Evolutionary conservation across 2,113 vertebrate genomes (phyloP).

Genomic region (Mungos mungo): DNA sequence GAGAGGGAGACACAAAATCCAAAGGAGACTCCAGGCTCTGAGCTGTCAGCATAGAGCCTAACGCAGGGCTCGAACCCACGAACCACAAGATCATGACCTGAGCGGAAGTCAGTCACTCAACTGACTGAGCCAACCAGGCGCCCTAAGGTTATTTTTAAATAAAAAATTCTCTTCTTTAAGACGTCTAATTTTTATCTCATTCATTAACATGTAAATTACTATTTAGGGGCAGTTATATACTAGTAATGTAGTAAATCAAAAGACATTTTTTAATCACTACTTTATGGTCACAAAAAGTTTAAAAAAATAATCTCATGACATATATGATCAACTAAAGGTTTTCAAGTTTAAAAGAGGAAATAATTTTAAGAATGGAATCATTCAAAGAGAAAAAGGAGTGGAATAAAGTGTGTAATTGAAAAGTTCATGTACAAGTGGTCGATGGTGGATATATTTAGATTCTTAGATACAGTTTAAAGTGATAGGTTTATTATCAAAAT

Average conservation of each 20-base stretch:
- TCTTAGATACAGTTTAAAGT: not conserved
- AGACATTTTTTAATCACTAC: not conserved
- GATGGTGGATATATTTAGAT: not conserved
- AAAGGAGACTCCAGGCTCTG: too few relatives aligned
- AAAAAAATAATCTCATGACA: not conserved
- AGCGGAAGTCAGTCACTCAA: too few relatives aligned
- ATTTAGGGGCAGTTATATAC: not conserved
- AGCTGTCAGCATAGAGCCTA: too few relatives aligned
- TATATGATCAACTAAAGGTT: not conserved
- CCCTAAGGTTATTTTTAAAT: not conserved
- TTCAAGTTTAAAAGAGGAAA: slow-evolving; percentile 28
- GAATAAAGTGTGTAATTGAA: not conserved
- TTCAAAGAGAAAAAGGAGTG: not conserved
- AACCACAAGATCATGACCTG: too few relatives aligned
- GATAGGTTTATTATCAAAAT: not conserved
- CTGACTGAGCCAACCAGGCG: too few relatives aligned
- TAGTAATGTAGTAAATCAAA: not conserved
- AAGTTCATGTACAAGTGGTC: not conserved
- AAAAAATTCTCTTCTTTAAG: not conserved
- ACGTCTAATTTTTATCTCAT: not conserved
- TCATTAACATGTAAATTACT: not conserved
- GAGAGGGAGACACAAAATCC: too few relatives aligned
- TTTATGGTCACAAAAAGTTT: slow-evolving; percentile 20
- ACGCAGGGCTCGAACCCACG: too few relatives aligned
- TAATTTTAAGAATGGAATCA: not conserved